Evolutionary conservation across 2,797 vertebrate species (phyloP).

Genomic region (Podarcis lilfordi): DNA sequence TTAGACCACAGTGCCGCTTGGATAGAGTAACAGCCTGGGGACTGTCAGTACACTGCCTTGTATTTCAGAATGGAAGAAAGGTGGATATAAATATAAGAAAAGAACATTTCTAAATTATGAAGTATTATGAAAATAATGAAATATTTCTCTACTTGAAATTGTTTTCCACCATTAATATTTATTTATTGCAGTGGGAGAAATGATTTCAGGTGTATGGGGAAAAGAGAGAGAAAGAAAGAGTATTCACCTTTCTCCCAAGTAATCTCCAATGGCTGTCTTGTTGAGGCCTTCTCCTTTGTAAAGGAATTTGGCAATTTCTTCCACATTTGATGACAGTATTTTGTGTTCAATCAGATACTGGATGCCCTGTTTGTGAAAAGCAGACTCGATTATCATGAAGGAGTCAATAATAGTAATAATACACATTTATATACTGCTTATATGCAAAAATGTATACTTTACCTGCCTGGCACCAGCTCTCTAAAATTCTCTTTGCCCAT

Average conservation of each 20-base stretch:
- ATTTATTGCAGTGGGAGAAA: not conserved
- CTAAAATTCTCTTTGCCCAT: not conserved
- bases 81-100: not conserved
- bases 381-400: not conserved
- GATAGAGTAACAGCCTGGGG: not conserved
- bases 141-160: not conserved
- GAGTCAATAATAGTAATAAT: too few relatives aligned
- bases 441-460: not conserved
- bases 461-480: not conserved
- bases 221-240: not conserved
- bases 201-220: not conserved
- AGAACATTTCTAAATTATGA: too few relatives aligned
- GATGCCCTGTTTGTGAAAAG: slow-evolving; percentile 81
- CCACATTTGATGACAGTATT: slow-evolving; percentile 77
- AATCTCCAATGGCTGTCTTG: slow-evolving; percentile 93
- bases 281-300: slow-evolving; percentile 94
- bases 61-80: not conserved
- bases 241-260: slow-evolving; percentile 88
- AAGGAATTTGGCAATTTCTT: slow-evolving; percentile 87
- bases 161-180: not conserved
- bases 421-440: too few relatives aligned
- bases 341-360: slow-evolving; percentile 85
- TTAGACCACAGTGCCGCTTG: too few relatives aligned
- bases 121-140: too few relatives aligned
- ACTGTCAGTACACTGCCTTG: not conserved